Percentiles rank a stretch among this genome's conserved stretches.
Evolutionary conservation across 2,888 invertebrate species (phyloP).

Genomic region (Cheilosia impressa): DNA sequence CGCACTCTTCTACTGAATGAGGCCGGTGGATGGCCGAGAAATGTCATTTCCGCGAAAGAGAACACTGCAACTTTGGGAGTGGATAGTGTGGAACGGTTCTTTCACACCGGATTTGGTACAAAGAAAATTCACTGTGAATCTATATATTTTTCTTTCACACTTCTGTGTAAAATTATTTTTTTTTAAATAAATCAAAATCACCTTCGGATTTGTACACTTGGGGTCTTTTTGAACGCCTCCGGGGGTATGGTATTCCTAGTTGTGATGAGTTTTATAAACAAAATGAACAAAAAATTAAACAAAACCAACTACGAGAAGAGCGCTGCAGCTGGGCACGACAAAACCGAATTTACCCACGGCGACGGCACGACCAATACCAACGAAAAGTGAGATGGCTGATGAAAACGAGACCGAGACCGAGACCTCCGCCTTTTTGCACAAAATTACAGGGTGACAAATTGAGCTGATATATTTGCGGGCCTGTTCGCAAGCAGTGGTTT

Average conservation of each 20-base stretch:
- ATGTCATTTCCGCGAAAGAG: conserved; percentile 60
- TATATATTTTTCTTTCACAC: conserved; percentile 29
- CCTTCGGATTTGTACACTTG: conserved; percentile 38
- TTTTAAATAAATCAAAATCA: conserved; percentile 36
- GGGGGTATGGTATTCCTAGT: neutral
- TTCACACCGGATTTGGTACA: conserved; percentile 45
- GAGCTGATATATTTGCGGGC: neutral
- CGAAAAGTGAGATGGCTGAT: conserved; percentile 38
- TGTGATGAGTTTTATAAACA: conserved; percentile 52
- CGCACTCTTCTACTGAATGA: conserved; percentile 32
- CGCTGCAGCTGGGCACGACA: conserved; percentile 67
- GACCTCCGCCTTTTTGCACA: conserved; percentile 54
- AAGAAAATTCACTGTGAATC: conserved; percentile 60
- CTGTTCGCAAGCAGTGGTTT: conserved; percentile 18
- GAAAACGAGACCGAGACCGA: conserved; percentile 15
- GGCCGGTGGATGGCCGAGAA: conserved; percentile 33
- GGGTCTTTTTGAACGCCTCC: conserved; percentile 9
- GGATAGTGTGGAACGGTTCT: conserved; percentile 10
- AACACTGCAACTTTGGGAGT: conserved; percentile 11
- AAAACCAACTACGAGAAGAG: conserved; percentile 66
- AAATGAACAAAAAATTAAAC: conserved; percentile 69
- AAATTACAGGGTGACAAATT: conserved; percentile 48
- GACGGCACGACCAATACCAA: conserved; percentile 46
- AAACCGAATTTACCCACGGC: conserved; percentile 58
- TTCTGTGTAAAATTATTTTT: conserved; percentile 52